Base-by-base conservation (phyloP, 2,797 vertebrate genomes). In the Apodemus agrarius region DNA sequence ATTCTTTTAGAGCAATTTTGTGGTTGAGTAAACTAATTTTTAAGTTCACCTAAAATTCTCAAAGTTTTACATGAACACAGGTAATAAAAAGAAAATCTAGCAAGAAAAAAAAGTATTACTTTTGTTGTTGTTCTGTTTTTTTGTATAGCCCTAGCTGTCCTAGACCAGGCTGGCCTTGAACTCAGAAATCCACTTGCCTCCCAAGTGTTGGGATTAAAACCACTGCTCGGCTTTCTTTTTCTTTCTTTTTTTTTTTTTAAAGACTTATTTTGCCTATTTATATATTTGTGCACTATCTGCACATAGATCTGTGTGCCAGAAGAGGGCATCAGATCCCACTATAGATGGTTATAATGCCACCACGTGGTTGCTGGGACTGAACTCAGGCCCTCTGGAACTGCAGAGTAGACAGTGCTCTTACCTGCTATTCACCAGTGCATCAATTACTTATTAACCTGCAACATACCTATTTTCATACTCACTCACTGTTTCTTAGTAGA, bases 61-160 rank as follows among this genome's bases (percentile, higher is more conserved):
- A 79, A 7, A 76, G 14, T 72, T 11, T 91, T 88, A 74, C 5
- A 85, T 12, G 29, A 67, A 96, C 11, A 74, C 2, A 91, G 21
- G 37, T 86, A 93, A 96, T n/a, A 84, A 54, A 94, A 94, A 84
- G 29, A 85, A 91, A 87, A 69, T 82, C 21, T 17, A 78, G 16
- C 26, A 92, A 92, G n/a, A 21, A 87, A 87, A 49, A 93, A 34
- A 24, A 31, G n/a, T 1, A 59, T 67, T 67, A 6, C 85, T 69
- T 65, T 29, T 65, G 13, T 65, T 65, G 13, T 65, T 13, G 52
- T 52, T 52, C 13, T 52, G 11, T 52, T 52, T 52, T 52, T 52
- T 52, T 13, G 52, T 12, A 52, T 52, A 52, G 52, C 52, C 11
- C 52, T 52, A 13, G 52, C 52, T 52, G 52, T 13, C 52, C 52